Percentiles rank a stretch among this genome's conserved stretches.
These are phyloP conservation scores for Mastomys natalensis DNA, from an alignment of 2,113 vertebrate species.

Conservation along the genomic window DNA sequence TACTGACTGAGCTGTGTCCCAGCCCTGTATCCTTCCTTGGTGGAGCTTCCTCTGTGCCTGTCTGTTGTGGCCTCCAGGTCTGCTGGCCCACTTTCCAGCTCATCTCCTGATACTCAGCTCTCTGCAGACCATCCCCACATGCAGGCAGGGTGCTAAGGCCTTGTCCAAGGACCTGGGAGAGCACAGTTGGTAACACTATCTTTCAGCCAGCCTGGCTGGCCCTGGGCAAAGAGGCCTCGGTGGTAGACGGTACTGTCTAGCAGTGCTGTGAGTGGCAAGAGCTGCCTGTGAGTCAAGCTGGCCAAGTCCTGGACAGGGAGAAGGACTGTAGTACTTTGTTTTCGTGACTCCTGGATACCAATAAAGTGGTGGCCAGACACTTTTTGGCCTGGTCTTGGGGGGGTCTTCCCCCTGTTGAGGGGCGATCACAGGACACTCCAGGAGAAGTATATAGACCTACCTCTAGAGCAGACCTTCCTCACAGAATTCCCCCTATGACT, in stretches of 20 bases:
- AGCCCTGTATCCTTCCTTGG: neutral
- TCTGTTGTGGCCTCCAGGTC: neutral
- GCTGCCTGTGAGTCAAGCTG: neutral
- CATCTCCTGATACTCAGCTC: neutral
- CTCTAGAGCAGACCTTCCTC: neutral
- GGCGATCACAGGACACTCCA: neutral
- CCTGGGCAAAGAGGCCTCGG: neutral
- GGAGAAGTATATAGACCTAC: neutral
- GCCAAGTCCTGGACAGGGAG: neutral
- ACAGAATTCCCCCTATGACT: neutral
- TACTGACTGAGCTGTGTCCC: neutral
- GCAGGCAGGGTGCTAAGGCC: neutral
- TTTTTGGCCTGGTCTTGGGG: neutral
- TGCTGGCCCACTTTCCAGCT: neutral
- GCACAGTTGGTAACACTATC: neutral
- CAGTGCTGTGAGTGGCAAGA: too few relatives aligned
- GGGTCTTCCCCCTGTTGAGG: neutral
- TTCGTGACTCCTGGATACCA: neutral
- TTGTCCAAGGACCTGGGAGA: neutral
- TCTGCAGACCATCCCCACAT: neutral
- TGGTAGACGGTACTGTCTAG: neutral
- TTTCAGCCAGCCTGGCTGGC: neutral
- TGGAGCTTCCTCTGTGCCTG: neutral
- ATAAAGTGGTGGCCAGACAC: neutral
- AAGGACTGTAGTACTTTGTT: neutral